These are phyloP conservation scores for Zaprionus obscuricornis DNA, from an alignment of 2,888 invertebrate genomes.

Conservation along the genomic window DNA sequence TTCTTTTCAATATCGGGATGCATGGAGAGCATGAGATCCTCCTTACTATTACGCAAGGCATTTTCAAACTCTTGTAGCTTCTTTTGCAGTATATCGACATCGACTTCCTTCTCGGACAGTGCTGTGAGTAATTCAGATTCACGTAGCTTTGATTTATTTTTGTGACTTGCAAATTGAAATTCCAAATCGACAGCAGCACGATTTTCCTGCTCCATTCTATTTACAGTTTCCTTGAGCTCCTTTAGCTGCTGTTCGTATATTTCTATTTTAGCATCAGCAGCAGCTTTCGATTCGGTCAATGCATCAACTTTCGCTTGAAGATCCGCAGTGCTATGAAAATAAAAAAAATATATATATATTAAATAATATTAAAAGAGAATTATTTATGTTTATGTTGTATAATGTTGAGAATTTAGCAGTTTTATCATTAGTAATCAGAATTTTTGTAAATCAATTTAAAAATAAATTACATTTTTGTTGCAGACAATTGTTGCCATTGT, in stretches of 20 bases:
- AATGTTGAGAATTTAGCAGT: not conserved
- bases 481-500: too few relatives aligned
- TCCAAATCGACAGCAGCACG: constrained; percentile 81
- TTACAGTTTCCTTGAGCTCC: constrained; percentile 56
- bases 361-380: not conserved
- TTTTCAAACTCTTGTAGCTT: constrained; percentile 56
- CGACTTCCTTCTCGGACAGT: constrained; percentile 82
- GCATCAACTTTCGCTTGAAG: constrained; percentile 54
- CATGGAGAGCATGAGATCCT: constrained; percentile 66
- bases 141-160: constrained; percentile 84
- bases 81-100: constrained; percentile 62
- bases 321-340: constrained; percentile 54
- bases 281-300: constrained; percentile 59
- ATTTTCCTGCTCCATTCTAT: constrained; percentile 73
- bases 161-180: constrained; percentile 85
- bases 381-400: not conserved
- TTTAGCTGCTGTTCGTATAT: constrained; percentile 83
- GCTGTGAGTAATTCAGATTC: constrained; percentile 85
- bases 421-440: too few relatives aligned
- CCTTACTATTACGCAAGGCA: constrained; percentile 67
- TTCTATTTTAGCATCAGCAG: constrained; percentile 83
- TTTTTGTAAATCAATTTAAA: too few relatives aligned
- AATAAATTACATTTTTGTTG: too few relatives aligned
- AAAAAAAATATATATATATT: not conserved
- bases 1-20: constrained; percentile 41